Base-by-base conservation (phyloP, 2,888 invertebrate species). In the Blera fallax region DNA sequence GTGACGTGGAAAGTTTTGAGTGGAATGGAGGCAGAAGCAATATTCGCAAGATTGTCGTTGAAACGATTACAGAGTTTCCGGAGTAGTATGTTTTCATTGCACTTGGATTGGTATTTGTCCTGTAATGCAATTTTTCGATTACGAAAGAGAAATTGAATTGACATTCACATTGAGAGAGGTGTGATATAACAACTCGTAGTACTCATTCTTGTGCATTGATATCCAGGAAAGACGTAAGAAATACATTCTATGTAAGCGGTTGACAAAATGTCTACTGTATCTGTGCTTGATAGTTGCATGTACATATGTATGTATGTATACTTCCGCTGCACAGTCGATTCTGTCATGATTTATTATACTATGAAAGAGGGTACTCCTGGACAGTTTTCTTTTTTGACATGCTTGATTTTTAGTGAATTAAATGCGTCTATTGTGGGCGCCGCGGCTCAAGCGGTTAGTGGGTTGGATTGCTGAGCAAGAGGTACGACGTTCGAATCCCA, bases 111-210 rank as follows among this genome's bases (percentile, higher is more conserved):
- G 74, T 83, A 83, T 83, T 83, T 78, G 83, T 67, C 67, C 67
- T 78, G 78, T 83, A 83, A 83, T 83, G 83, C 79, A 83, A 77
- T 83, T 83, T 83, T 83, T 83, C 83, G 83, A 79, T 83, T 83
- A 73, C 67, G 72, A 45, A 21, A 10, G 37, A 37, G 62, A 69
- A 78, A 73, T 83, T 72, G 82, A 77, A 60, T 76, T 82, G 82
- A 82, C 82, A 77, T 64, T 77, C 40, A 62, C 62, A 64, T 48
- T 70, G 27, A 43, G 62, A 43, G 32, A 54, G 50, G 21, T 73
- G 48, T 43, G 54, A 27, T 65, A 7, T 62, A 32, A 73, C 18
- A n/a, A 40, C 40, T 62, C 10, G 3, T 4, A 7, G 43, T 5
- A 45, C 18, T 45, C 14, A 4, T 16, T 3, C 45, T 18, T 45